Evolutionary conservation across 2,113 vertebrate species (phyloP), one percentile per base, ranked within the genome.

Genomic region (Chascanopsetta lugubris): DNA sequence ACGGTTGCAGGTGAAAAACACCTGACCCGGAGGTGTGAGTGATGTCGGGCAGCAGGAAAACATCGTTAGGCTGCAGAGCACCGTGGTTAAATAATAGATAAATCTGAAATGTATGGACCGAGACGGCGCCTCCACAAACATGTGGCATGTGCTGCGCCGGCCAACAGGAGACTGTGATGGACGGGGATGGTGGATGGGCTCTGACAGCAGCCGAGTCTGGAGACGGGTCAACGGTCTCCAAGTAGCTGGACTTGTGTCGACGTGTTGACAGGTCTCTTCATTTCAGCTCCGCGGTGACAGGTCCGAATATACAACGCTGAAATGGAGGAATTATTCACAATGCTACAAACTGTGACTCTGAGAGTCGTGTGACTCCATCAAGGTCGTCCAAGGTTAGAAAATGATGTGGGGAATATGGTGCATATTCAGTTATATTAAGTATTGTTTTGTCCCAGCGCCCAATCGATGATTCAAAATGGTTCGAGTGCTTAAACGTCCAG

Each of bases 61-160:
- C n/a, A 26, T 3, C 30, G 6, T 26, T 3, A 56, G 51, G 43
- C n/a, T 9, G 5, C 24, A 38, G 20, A 30, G 42, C 21, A 25
- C 26, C 21, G 26, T 10, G 46, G 20, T n/a, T 62, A 17, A 58
- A 72, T 26, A 26, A 29, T 58, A 25, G 61, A 68, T 30, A 25
- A n/a, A 56, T 43, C 10, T 20, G 24, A 49, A 20, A 67, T 24
- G 51, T 43, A 40, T 24, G 8, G 7, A 46, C 5, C 20, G 18
- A 51, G 26, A 21, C 9, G 32, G 46, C n/a, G 29, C 12, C 18
- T n/a, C 8, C 34, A 21, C 51, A 57, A 34, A 50, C n/a, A 47
- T 48, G 43, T 49, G 21, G 38, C 38, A 25, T 47, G 26, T 29
- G 7, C 18, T 48, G n/a, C 7, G 18, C 56, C 3, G 27, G 54